Conservation (phyloP, 2,797 vertebrate species). For the Mastacembelus armatus region DNA sequence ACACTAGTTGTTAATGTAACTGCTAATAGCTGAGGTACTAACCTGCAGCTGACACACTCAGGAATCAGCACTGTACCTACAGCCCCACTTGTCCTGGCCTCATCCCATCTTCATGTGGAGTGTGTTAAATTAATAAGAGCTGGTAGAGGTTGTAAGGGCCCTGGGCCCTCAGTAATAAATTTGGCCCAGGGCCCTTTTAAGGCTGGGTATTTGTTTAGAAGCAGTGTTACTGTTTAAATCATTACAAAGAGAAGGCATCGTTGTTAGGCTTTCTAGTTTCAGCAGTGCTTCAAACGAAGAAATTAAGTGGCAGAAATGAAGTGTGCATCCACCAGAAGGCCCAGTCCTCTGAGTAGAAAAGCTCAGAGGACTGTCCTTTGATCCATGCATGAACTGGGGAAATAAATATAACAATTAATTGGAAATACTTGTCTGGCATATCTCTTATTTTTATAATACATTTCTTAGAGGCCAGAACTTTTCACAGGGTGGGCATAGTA, state of each 20-base stretch:
- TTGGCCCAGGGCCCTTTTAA: constrained; percentile 16
- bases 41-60: constrained; percentile 43
- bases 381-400: constrained; percentile 15
- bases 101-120: constrained; percentile 44
- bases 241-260: constrained; percentile 7
- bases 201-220: constrained; percentile 3
- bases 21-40: constrained; percentile 10
- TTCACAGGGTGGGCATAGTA: constrained; percentile 14
- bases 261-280: constrained; percentile 9
- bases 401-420: constrained; percentile 33
- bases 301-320: too few species aligned
- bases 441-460: constrained; percentile 1
- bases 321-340: background rate
- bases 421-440: constrained; percentile 21
- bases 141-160: constrained; percentile 16
- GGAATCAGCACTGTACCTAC: constrained; percentile 53
- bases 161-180: constrained; percentile 22
- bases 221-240: background rate
- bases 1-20: constrained; percentile 27
- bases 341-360: background rate
- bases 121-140: constrained; percentile 58
- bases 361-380: constrained; percentile 29
- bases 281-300: too few species aligned
- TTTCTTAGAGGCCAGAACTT: constrained; percentile 33
- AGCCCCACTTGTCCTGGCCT: constrained; percentile 19